Conservation (phyloP, 2,888 invertebrate genomes). For the Eulithis prunata region DNA sequence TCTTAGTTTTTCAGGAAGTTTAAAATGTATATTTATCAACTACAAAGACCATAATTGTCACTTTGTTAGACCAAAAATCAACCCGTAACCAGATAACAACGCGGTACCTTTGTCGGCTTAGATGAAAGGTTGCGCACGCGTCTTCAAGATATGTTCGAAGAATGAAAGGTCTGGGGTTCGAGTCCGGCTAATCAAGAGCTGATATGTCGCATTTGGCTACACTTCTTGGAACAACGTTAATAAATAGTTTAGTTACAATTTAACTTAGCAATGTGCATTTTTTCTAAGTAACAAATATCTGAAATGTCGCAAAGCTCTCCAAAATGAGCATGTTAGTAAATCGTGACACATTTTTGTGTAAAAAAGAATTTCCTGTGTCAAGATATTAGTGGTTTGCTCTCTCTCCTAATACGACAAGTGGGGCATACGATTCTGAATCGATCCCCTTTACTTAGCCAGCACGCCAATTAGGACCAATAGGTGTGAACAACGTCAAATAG, state of each 20-base stretch:
- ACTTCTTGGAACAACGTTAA: conserved; percentile 58
- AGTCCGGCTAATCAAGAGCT: conserved; percentile 69
- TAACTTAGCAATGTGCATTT: conserved; percentile 20
- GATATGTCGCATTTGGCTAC: conserved; percentile 60
- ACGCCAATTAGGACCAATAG: conserved; percentile 40
- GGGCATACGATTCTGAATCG: conserved; percentile 34
- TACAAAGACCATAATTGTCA: conserved; percentile 79
- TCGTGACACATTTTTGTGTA: conserved; percentile 31
- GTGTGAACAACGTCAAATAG: conserved; percentile 40
- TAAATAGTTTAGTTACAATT: conserved; percentile 32
- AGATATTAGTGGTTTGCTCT: conserved; percentile 27
- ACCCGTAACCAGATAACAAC: conserved; percentile 73
- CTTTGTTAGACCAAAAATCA: conserved; percentile 75
- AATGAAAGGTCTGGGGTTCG: conserved; percentile 72
- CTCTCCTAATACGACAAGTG: conserved; percentile 31
- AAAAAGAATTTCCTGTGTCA: conserved; percentile 39
- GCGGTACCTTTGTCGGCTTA: conserved; percentile 78
- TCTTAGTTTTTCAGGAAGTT: conserved; percentile 53
- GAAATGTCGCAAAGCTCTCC: conserved; percentile 35
- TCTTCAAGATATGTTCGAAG: conserved; percentile 65
- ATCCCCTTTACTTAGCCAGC: conserved; percentile 35
- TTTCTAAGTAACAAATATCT: conserved; percentile 32
- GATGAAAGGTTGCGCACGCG: conserved; percentile 72
- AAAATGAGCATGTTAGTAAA: conserved; percentile 27
- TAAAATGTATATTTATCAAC: conserved; percentile 71